phyloP scores from a whole-genome alignment of 2,797 vertebrate genomes.

The Platyrinchus mystaceus region DNA sequence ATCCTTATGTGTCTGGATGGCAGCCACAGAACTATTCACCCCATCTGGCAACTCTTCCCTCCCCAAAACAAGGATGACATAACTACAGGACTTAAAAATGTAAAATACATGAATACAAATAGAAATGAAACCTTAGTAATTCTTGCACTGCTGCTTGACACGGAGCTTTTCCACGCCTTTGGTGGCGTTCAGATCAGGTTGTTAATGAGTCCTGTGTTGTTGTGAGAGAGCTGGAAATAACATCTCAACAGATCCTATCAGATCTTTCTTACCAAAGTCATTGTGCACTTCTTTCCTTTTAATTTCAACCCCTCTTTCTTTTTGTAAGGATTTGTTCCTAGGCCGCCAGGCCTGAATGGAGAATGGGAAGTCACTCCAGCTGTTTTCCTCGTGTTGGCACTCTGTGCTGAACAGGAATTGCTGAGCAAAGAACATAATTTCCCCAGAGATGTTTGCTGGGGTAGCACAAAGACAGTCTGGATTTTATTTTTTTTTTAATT shows the following conservation, averaged over 20 bases:
- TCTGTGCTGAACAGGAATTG: slow-evolving; percentile 49
- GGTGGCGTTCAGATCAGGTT: background rate
- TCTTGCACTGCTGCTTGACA: background rate
- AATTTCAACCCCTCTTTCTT: background rate
- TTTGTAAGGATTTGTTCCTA: background rate
- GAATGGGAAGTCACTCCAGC: slow-evolving; percentile 54
- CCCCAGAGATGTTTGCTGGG: slow-evolving; percentile 54
- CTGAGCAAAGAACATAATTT: slow-evolving; percentile 65
- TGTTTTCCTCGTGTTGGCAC: slow-evolving; percentile 61
- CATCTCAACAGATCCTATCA: background rate
- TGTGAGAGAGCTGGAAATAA: background rate
- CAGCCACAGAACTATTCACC: background rate
- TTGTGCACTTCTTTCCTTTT: background rate
- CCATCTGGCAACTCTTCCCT: background rate
- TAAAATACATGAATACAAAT: background rate
- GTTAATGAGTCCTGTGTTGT: background rate
- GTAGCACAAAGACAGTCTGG: slow-evolving; percentile 57
- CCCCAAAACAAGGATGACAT: background rate
- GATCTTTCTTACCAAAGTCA: background rate
- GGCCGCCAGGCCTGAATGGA: slow-evolving; percentile 34
- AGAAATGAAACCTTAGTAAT: background rate
- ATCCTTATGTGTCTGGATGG: background rate
- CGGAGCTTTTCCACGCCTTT: background rate
- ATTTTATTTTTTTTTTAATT: slow-evolving; percentile 35
- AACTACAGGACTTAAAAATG: background rate